phyloP scores from a whole-genome alignment of 2,888 invertebrate genomes.

The Sphaeridia pumilis region DNA sequence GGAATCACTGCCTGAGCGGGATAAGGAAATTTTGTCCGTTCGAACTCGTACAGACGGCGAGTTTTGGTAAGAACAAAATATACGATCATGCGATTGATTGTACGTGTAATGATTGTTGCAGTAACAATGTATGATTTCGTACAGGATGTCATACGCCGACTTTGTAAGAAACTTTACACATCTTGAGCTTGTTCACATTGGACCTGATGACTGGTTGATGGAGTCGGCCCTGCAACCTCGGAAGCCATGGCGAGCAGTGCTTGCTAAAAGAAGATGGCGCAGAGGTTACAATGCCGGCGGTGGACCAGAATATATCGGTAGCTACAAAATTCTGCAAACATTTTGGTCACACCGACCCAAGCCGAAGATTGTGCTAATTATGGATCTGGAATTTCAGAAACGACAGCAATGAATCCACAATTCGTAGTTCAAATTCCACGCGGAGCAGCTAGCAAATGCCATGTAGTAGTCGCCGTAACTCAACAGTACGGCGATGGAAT shows the following conservation, averaged over 20 bases:
- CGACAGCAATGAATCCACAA: conserved; percentile 56
- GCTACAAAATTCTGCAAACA: conserved; percentile 11
- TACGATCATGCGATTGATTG: background rate
- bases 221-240: conserved; percentile 55
- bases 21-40: conserved; percentile 52
- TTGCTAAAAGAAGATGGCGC: conserved; percentile 56
- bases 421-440: conserved; percentile 58
- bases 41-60: conserved; percentile 55
- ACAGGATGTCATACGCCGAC: conserved; percentile 59
- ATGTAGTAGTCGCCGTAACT: conserved; percentile 59
- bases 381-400: conserved; percentile 43
- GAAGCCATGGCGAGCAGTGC: conserved; percentile 58
- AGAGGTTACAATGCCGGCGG: conserved; percentile 60
- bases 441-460: conserved; percentile 52
- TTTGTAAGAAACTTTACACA: conserved; percentile 55
- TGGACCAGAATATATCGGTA: conserved; percentile 50
- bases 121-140: conserved; percentile 10
- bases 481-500: conserved; percentile 47
- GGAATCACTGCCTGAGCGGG: conserved; percentile 52
- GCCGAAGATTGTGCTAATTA: no score
- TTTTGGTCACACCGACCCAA: background rate
- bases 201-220: conserved; percentile 62
- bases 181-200: conserved; percentile 60
- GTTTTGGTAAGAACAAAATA: conserved; percentile 48
- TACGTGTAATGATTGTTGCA: no score